These are phyloP conservation scores for Heliconius hortense DNA, from an alignment of 2,888 invertebrate genomes.

Conservation along the genomic window DNA sequence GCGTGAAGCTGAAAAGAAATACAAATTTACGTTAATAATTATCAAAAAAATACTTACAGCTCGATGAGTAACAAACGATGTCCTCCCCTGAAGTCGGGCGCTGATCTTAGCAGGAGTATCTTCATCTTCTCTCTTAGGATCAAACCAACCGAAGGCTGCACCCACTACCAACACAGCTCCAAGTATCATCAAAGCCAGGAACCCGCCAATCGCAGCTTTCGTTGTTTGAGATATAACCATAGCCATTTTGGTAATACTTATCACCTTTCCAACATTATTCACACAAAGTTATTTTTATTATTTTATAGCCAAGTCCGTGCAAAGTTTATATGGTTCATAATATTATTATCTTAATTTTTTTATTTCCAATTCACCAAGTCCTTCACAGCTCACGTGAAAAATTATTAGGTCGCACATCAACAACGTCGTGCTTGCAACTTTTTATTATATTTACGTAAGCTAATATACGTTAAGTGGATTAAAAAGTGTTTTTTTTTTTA, in stretches of 20 bases:
- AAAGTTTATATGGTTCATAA: conserved; percentile 4
- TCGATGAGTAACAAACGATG: conserved; percentile 75
- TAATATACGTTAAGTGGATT: conserved; percentile 23
- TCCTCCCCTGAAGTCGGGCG: conserved; percentile 72
- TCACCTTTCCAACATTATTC: conserved; percentile 62
- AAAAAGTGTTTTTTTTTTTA: conserved; percentile 1
- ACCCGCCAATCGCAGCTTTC: conserved; percentile 75
- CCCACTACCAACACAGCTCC: conserved; percentile 76
- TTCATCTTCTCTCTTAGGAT: conserved; percentile 73
- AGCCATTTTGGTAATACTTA: conserved; percentile 65
- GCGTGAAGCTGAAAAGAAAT: too few relatives aligned
- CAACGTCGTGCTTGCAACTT: conserved; percentile 11
- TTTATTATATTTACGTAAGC: conserved; percentile 23
- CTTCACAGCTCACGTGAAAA: conserved; percentile 19
- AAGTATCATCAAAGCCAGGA: conserved; percentile 73
- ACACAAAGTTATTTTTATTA: background rate
- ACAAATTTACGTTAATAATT: background rate
- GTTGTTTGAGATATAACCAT: conserved; percentile 79
- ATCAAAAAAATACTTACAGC: conserved; percentile 61
- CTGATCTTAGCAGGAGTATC: conserved; percentile 75
- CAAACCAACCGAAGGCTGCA: conserved; percentile 76
- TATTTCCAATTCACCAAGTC: background rate
- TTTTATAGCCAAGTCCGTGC: background rate
- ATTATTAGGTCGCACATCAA: conserved; percentile 22
- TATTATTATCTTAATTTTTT: conserved; percentile 26